These are phyloP conservation scores for Prinia subflava DNA, from an alignment of 2,113 vertebrate species.

Conservation along the genomic window DNA sequence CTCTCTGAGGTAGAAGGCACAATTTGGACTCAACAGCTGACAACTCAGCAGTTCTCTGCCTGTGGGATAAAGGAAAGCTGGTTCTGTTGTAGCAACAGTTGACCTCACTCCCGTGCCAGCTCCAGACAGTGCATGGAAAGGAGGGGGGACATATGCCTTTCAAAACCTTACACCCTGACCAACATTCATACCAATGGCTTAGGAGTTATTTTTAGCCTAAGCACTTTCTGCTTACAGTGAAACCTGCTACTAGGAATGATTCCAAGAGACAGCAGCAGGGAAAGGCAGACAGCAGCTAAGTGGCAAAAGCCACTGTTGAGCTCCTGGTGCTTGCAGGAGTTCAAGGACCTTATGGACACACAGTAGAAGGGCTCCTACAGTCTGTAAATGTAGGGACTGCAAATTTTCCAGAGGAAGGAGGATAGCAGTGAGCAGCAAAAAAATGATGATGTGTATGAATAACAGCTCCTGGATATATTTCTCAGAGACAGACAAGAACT, in stretches of 20 bases:
- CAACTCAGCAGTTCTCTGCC: constrained; percentile 51
- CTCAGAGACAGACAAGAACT: background rate
- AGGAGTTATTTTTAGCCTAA: constrained; percentile 43
- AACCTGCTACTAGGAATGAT: background rate
- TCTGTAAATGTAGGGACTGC: background rate
- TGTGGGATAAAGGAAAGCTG: constrained; percentile 28
- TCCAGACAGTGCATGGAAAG: background rate
- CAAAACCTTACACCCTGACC: constrained; percentile 46
- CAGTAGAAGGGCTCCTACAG: background rate
- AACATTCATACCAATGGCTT: constrained; percentile 14
- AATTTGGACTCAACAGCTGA: constrained; percentile 43
- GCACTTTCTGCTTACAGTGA: background rate
- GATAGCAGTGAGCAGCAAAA: background rate
- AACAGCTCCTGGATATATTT: background rate
- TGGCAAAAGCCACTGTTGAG: background rate
- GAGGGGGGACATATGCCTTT: constrained; percentile 23
- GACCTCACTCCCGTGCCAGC: constrained; percentile 12
- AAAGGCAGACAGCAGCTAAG: background rate
- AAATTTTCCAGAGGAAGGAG: background rate
- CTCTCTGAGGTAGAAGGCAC: constrained; percentile 53
- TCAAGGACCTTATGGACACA: background rate
- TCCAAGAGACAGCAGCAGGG: background rate
- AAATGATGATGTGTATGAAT: background rate
- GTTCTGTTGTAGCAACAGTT: constrained; percentile 50
- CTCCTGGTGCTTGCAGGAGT: background rate